Evolutionary conservation across 2,888 invertebrate genomes (phyloP).

Genomic region (Melanostoma mellinum): DNA sequence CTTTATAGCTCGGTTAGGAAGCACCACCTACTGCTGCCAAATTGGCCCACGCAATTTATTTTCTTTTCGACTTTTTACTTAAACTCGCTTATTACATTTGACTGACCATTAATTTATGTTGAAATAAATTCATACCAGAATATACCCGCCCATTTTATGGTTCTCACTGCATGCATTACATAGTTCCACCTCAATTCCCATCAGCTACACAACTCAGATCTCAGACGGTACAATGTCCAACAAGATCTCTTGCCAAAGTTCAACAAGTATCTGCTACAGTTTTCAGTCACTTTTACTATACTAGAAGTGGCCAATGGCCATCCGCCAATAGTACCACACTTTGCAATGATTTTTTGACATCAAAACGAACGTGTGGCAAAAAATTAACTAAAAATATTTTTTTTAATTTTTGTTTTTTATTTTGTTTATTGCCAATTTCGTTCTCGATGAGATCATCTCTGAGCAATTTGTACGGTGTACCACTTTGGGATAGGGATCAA

Average conservation of each 20-base stretch:
- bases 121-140: background rate
- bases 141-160: background rate
- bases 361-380: constrained; percentile 24
- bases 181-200: background rate
- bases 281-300: constrained; percentile 34
- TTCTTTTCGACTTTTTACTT: background rate
- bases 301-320: constrained; percentile 18
- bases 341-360: constrained; percentile 6
- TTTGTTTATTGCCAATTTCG: constrained; percentile 52
- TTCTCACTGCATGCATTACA: too few species aligned
- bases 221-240: constrained; percentile 42
- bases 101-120: too few species aligned
- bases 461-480: constrained; percentile 47
- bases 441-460: constrained; percentile 63
- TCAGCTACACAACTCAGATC: background rate
- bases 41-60: background rate
- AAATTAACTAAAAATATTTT: constrained; percentile 48
- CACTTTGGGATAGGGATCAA: constrained; percentile 60
- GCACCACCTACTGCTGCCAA: constrained; percentile 17
- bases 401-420: constrained; percentile 1
- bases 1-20: background rate
- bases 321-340: constrained; percentile 39
- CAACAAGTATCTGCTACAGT: constrained; percentile 8
- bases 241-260: constrained; percentile 50
- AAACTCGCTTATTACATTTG: too few species aligned